Evolutionary conservation across 1,140 invertebrate species (phyloP).

Genomic region (Apis mellifera): DNA sequence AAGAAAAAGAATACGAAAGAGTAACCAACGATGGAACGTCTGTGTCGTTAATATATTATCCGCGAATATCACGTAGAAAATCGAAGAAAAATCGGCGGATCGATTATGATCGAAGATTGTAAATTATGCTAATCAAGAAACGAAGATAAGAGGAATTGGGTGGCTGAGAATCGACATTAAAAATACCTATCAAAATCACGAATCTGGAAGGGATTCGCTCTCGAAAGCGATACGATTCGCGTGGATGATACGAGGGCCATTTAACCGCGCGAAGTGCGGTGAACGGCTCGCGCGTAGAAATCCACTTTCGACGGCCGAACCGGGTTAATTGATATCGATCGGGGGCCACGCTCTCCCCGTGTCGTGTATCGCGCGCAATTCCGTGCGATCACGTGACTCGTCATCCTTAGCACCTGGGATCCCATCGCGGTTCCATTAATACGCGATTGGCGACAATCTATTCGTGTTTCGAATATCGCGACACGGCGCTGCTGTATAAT

Average conservation of each 20-base stretch:
- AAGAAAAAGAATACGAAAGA: too few relatives aligned
- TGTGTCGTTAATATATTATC: too few relatives aligned
- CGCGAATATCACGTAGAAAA: too few relatives aligned
- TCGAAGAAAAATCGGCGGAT: too few relatives aligned
- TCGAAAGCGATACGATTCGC: too few relatives aligned
- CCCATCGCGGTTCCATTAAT: not conserved
- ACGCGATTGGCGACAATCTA: not conserved
- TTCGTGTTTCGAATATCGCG: not conserved
- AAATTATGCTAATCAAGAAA: too few relatives aligned
- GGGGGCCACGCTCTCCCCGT: not conserved
- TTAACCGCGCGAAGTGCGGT: not conserved
- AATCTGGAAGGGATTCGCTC: too few relatives aligned
- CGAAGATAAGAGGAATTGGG: too few relatives aligned
- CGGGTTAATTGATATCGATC: conserved; percentile 43
- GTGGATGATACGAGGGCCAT: not conserved
- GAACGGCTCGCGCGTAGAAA: conserved; percentile 3
- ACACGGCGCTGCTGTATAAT: not conserved
- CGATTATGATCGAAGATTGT: too few relatives aligned
- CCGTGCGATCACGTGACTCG: not conserved
- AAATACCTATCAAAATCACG: too few relatives aligned
- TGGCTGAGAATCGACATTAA: too few relatives aligned
- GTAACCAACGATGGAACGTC: too few relatives aligned
- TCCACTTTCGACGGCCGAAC: not conserved
- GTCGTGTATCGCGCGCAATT: not conserved
- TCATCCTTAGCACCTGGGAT: not conserved